Percentiles rank a stretch among this genome's conserved stretches.
Evolutionary conservation across 2,113 vertebrate species (phyloP).

Genomic region (Marmota flaviventris): DNA sequence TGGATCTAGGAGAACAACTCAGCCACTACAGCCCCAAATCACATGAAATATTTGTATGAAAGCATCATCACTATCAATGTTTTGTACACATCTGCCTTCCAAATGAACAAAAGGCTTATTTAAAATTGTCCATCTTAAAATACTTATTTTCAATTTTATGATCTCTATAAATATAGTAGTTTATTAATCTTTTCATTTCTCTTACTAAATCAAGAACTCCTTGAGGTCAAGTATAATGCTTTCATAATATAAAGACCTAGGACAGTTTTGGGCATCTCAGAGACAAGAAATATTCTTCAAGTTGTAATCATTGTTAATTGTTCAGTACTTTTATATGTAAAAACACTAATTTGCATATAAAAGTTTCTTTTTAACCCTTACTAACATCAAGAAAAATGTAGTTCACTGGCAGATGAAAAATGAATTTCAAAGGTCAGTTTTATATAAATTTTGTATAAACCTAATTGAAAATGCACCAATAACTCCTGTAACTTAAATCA

Average conservation of each 20-base stretch:
- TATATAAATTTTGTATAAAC: not conserved
- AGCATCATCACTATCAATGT: too few relatives aligned
- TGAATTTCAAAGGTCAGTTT: not conserved
- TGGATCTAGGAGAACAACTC: not conserved
- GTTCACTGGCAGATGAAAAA: not conserved
- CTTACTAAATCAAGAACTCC: not conserved
- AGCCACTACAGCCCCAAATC: accelerated
- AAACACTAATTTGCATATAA: not conserved
- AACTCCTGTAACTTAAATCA: conserved; percentile 54
- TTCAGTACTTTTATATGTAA: not conserved
- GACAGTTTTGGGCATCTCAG: not conserved
- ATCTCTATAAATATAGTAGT: not conserved
- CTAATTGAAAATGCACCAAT: not conserved
- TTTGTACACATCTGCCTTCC: not conserved
- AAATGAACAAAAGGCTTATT: not conserved
- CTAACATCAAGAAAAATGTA: not conserved
- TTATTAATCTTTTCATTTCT: not conserved
- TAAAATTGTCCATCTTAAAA: not conserved
- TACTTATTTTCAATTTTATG: not conserved
- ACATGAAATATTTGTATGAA: not conserved
- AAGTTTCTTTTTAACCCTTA: not conserved
- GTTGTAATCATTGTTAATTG: not conserved
- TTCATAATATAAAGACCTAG: not conserved
- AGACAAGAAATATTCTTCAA: not conserved
- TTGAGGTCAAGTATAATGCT: not conserved